A percentile compares a stretch with the other conserved stretches of the same genome.
phyloP scores from a whole-genome alignment of 2,888 invertebrate species.

The Xestia sexstrigata region DNA sequence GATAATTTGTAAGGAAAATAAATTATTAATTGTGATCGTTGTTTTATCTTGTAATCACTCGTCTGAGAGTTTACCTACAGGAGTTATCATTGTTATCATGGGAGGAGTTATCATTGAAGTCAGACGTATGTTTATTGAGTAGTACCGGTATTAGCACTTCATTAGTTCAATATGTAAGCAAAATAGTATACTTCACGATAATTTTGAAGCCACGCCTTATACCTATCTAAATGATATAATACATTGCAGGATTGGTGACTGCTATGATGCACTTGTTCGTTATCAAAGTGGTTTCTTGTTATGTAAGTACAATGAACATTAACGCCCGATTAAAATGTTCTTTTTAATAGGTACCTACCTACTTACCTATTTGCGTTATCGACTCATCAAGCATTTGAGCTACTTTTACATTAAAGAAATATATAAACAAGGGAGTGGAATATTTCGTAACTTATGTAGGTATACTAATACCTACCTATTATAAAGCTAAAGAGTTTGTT shows the following conservation, averaged over 20 bases:
- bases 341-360: not conserved
- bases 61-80: not conserved
- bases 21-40: conserved; percentile 45
- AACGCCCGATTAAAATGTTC: not conserved
- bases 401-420: not conserved
- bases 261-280: not conserved
- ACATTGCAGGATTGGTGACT: conserved; percentile 2
- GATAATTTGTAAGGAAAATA: conserved; percentile 38
- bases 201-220: not conserved
- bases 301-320: conserved; percentile 1
- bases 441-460: not conserved
- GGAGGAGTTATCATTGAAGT: conserved; percentile 19
- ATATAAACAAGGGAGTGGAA: not conserved
- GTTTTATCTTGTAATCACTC: conserved; percentile 19
- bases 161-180: not conserved
- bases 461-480: too few species aligned
- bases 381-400: not conserved
- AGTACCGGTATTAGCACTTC: too few species aligned
- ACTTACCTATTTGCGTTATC: not conserved
- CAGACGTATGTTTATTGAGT: not conserved
- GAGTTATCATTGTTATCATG: conserved; percentile 18
- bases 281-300: conserved; percentile 1
- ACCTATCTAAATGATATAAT: not conserved
- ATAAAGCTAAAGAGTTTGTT: too few species aligned
- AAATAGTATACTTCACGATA: not conserved